These are phyloP conservation scores for Thalassophryne amazonica DNA, from an alignment of 2,797 vertebrate genomes.

Conservation along the genomic window DNA sequence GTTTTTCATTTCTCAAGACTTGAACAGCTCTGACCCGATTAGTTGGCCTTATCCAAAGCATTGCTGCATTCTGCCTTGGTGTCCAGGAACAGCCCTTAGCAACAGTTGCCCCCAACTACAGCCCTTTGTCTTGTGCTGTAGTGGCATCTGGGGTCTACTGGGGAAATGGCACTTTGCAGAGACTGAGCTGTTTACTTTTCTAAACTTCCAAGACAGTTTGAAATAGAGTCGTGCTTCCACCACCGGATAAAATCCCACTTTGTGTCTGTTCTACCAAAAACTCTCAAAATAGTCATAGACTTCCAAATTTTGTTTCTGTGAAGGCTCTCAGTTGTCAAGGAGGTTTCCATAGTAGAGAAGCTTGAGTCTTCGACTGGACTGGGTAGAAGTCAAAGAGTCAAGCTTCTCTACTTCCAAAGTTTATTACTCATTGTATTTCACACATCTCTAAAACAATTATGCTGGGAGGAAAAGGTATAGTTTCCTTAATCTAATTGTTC, in stretches of 20 bases:
- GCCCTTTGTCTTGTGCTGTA: constrained; percentile 72
- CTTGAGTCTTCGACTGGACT: too few relatives aligned
- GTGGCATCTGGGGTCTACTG: constrained; percentile 76
- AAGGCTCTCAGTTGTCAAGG: too few relatives aligned
- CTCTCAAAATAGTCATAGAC: constrained; percentile 75
- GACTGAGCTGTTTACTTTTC: constrained; percentile 81
- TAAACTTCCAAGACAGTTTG: constrained; percentile 79
- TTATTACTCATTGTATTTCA: constrained; percentile 74
- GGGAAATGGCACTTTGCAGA: constrained; percentile 74
- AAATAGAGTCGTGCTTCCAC: constrained; percentile 76
- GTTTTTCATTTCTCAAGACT: constrained; percentile 31
- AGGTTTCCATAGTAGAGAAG: too few relatives aligned
- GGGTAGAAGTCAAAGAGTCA: too few relatives aligned
- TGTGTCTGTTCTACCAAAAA: constrained; percentile 73
- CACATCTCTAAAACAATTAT: constrained; percentile 59
- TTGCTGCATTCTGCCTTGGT: constrained; percentile 63
- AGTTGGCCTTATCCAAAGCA: constrained; percentile 38
- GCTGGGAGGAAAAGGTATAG: constrained; percentile 34
- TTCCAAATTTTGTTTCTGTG: constrained; percentile 73
- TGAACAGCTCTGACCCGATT: constrained; percentile 36
- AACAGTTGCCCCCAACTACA: constrained; percentile 78
- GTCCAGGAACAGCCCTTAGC: constrained; percentile 71
- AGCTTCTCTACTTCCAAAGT: too few relatives aligned
- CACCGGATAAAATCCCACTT: constrained; percentile 71
- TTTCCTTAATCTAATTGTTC: constrained; percentile 32